Evolutionary conservation across 1,140 invertebrate genomes (phyloP).

Genomic region (Caerostris extrusa): DNA sequence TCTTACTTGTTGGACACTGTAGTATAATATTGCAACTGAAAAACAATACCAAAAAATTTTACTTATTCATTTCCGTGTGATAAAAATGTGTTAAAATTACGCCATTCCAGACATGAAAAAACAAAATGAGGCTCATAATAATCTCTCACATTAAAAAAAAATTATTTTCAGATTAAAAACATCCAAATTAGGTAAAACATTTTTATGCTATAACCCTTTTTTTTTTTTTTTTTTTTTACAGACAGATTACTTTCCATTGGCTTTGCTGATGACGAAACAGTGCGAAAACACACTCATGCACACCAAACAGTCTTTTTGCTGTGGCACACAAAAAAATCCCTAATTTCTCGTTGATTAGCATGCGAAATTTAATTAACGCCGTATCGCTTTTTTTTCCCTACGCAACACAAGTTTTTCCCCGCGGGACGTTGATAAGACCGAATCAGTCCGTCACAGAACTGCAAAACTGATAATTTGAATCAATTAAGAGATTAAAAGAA

Average conservation of each 20-base stretch:
- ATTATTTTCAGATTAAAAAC: neutral
- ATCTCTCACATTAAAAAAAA: neutral
- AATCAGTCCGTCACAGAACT: constrained; percentile 52
- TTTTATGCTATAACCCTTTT: constrained; percentile 5
- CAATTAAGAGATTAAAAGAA: constrained; percentile 77
- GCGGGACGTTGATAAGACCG: constrained; percentile 59
- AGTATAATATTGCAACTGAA: no score
- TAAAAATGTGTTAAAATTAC: no score
- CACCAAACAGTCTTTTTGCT: neutral
- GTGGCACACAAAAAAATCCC: constrained; percentile 21
- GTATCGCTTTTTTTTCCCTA: constrained; percentile 41
- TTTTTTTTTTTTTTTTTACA: neutral
- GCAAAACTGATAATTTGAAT: constrained; percentile 78
- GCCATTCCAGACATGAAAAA: no score
- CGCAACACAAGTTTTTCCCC: neutral
- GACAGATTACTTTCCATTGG: neutral
- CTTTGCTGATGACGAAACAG: neutral
- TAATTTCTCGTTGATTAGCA: constrained; percentile 77
- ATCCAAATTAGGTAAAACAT: neutral
- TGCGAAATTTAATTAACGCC: constrained; percentile 75
- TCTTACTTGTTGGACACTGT: no score
- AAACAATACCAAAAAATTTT: no score
- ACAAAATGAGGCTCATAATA: no score
- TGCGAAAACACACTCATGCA: neutral
- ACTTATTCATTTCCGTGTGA: no score